Evolutionary conservation across 2,113 vertebrate genomes (phyloP).

Genomic region (Oreochromis niloticus): DNA sequence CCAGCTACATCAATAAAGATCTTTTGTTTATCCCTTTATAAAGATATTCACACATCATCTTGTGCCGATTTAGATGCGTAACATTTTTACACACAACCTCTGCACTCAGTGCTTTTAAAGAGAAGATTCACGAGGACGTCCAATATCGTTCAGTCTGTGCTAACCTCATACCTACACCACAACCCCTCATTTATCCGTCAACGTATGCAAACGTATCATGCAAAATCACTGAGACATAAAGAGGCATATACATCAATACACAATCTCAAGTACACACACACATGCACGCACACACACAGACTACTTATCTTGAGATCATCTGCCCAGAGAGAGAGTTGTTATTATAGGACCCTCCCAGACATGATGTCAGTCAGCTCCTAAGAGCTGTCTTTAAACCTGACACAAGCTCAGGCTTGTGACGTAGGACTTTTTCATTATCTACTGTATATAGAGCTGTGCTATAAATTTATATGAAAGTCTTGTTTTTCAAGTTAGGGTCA

Average conservation of each 20-base stretch:
- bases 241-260: background rate
- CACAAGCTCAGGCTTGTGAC: slow-evolving; percentile 34
- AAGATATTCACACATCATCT: background rate
- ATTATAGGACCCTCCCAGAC: slow-evolving; percentile 62
- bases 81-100: background rate
- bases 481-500: background rate
- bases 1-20: background rate
- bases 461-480: background rate
- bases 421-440: slow-evolving; percentile 22
- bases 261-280: background rate
- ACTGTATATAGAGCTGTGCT: background rate
- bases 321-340: slow-evolving; percentile 48
- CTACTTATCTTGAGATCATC: slow-evolving; percentile 56
- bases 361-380: slow-evolving; percentile 61
- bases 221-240: background rate
- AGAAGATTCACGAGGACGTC: background rate
- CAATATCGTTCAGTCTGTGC: background rate
- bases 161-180: slow-evolving; percentile 12
- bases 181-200: background rate
- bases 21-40: background rate
- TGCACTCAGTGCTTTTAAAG: background rate
- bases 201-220: background rate
- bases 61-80: background rate
- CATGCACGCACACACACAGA: slow-evolving; percentile 5
- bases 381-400: slow-evolving; percentile 53